These are phyloP conservation scores for Papilio elwesi DNA, from an alignment of 2,888 invertebrate genomes.

Conservation along the genomic window DNA sequence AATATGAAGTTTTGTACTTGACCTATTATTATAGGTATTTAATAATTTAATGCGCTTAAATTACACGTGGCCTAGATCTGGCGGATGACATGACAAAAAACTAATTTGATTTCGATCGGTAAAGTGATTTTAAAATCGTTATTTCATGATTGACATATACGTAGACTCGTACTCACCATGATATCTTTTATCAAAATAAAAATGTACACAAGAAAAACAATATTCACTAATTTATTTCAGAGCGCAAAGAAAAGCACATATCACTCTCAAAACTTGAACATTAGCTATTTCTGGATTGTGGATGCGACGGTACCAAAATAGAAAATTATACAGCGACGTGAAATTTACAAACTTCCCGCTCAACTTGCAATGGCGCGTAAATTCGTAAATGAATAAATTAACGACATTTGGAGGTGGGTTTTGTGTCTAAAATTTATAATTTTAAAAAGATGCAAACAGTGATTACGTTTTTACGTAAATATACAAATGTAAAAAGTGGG, in stretches of 20 bases:
- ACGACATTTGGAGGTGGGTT: neutral
- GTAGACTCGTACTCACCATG: slow-evolving; percentile 23
- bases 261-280: slow-evolving; percentile 62
- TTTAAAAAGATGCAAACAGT: neutral
- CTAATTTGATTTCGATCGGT: neutral
- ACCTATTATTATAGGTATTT: neutral
- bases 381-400: neutral
- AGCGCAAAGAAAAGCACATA: slow-evolving; percentile 53
- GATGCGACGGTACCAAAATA: slow-evolving; percentile 72
- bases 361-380: slow-evolving; percentile 49
- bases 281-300: slow-evolving; percentile 75
- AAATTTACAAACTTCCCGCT: slow-evolving; percentile 63
- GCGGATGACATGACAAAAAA: slow-evolving; percentile 36
- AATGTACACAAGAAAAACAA: slow-evolving; percentile 41
- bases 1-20: neutral
- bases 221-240: slow-evolving; percentile 48
- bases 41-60: neutral
- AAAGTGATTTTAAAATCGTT: neutral
- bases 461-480: neutral
- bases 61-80: slow-evolving; percentile 35
- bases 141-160: neutral
- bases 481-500: no score
- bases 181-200: neutral
- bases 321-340: slow-evolving; percentile 60
- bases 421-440: neutral